Evolutionary conservation across 2,888 invertebrate genomes (phyloP).

Genomic region (Chaetogeoica ovagalla): DNA sequence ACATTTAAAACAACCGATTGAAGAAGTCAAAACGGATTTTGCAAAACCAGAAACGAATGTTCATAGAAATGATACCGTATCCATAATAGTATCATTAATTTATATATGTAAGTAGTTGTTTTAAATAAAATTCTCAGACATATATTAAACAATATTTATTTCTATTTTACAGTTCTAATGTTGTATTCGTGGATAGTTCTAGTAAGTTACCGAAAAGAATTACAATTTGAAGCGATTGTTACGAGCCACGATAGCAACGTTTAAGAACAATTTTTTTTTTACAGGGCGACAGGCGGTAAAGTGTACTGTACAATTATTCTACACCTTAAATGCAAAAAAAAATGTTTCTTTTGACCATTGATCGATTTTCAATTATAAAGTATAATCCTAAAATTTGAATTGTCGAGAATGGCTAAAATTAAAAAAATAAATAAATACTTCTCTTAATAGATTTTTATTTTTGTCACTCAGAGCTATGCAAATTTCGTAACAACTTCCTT

Average conservation of each 20-base stretch:
- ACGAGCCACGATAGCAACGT: too few species aligned
- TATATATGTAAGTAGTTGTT: not conserved
- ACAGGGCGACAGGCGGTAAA: not conserved
- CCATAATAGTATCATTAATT: not conserved
- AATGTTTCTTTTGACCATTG: too few species aligned
- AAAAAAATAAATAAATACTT: too few species aligned
- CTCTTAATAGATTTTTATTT: too few species aligned
- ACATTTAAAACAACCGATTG: not conserved
- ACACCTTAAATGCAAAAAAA: too few species aligned
- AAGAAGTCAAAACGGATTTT: not conserved
- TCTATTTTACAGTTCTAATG: conserved; percentile 6
- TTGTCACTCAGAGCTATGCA: too few species aligned
- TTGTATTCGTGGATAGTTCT: conserved; percentile 12
- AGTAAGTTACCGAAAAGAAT: conserved; percentile 18
- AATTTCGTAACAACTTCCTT: too few species aligned
- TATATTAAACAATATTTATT: not conserved
- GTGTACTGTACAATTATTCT: not conserved
- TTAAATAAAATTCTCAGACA: not conserved
- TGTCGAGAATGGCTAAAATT: too few species aligned
- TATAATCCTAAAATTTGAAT: too few species aligned
- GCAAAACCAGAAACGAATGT: not conserved
- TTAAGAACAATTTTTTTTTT: too few species aligned
- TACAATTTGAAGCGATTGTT: not conserved
- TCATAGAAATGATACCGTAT: not conserved
- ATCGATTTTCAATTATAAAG: too few species aligned